These are phyloP conservation scores for Drosophila prosaltans DNA, from an alignment of 1,140 invertebrate species.

Conservation along the genomic window DNA sequence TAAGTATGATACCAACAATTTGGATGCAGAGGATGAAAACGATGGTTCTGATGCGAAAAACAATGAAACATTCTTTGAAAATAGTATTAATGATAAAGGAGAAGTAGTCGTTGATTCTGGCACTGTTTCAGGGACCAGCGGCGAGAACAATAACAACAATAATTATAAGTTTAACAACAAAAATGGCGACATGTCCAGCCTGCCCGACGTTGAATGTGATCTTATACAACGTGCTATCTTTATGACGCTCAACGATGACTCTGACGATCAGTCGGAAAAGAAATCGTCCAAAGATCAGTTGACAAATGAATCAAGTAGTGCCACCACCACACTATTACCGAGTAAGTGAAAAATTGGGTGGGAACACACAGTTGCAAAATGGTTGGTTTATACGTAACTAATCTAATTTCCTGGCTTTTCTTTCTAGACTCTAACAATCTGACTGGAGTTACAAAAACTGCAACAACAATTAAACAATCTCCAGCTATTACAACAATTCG, in stretches of 20 bases:
- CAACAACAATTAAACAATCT: not conserved
- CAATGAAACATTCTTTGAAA: constrained; percentile 72
- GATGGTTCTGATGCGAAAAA: constrained; percentile 74
- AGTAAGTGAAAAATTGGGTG: too few relatives aligned
- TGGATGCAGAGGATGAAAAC: constrained; percentile 69
- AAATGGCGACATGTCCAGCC: constrained; percentile 48
- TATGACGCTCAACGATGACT: constrained; percentile 66
- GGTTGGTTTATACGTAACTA: too few relatives aligned
- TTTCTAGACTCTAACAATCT: constrained; percentile 31
- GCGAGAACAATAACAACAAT: constrained; percentile 53
- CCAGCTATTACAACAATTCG: constrained; percentile 17
- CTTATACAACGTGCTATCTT: constrained; percentile 67
- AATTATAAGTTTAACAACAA: constrained; percentile 75
- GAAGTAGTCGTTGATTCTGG: constrained; percentile 19
- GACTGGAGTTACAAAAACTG: not conserved
- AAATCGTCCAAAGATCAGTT: constrained; percentile 16
- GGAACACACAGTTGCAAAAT: too few relatives aligned
- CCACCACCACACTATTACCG: constrained; percentile 2
- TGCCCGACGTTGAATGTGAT: constrained; percentile 59
- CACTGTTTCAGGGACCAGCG: not conserved
- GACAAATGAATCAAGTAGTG: constrained; percentile 42
- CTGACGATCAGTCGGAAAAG: not conserved
- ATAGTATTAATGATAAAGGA: constrained; percentile 58
- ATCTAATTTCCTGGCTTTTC: not conserved
- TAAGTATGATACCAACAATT: constrained; percentile 68